Base-by-base conservation (phyloP, 2,113 vertebrate genomes). In the Peucedramus taeniatus region DNA sequence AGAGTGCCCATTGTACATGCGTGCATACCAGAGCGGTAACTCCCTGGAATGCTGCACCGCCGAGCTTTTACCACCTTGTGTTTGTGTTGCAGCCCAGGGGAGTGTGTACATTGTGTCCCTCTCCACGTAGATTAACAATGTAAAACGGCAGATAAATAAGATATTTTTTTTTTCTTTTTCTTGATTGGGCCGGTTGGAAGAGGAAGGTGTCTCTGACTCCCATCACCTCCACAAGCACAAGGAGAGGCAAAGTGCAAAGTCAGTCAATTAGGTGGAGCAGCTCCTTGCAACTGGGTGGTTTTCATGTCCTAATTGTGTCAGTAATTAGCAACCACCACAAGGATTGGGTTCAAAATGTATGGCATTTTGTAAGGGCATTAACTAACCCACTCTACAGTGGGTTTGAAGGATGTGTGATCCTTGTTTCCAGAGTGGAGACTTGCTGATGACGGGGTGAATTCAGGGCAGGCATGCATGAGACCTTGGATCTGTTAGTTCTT, bases 21-120 rank as follows among this genome's bases (percentile, higher is more conserved):
- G 7, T 79, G 94, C 94, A 95, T 96, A 96, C 96, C 77, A 94
- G 82, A 96, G 93, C 85, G 91, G 95, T 90, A 92, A 40, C 96
- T 96, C 97, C 90, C 95, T 96, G 97, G 97, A 97, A 97, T 97
- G 96, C 95, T 96, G 97, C 94, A 97, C 79, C 5, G 13, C 91
- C 2, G 56, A 96, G 83, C 27, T 66, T 93, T 96, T 95, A 97
- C 93, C 95, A 96, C 96, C 96, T 97, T 94, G 68, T 96, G 21
- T 92, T 94, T 90, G 93, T 95, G 93, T 87, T 96, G 86, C 75
- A 53, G 93, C 19, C 45, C 72, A 51, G 53, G 31, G 91, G 89
- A 13, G 13, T 93, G 95, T 93, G 92, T 84, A 90, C 60, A 70
- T 14, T 93, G 49, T 4, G 64, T 87, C 72, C 54, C 54, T 95